Percentiles rank a stretch among this genome's conserved stretches.
These are phyloP conservation scores for Cantharis rustica DNA, from an alignment of 2,888 invertebrate genomes.

Conservation along the genomic window DNA sequence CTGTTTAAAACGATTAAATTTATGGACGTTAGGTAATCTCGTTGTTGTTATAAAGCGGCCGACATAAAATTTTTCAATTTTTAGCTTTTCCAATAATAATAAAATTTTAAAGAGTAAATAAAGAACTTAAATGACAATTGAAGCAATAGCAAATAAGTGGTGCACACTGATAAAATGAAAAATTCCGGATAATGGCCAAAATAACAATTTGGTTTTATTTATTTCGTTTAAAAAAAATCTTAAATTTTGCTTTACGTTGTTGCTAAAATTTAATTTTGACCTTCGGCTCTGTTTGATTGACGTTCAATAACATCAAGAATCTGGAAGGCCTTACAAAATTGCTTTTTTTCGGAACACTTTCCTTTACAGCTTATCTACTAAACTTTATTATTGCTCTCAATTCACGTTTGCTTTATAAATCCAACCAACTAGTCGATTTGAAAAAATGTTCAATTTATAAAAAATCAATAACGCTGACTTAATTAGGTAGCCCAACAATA, in stretches of 20 bases:
- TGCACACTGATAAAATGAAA: neutral
- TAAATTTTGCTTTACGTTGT: neutral
- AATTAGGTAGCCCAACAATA: neutral
- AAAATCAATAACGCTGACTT: neutral
- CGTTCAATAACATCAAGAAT: conserved; percentile 3
- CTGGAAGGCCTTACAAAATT: neutral
- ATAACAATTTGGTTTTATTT: neutral
- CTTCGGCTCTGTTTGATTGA: neutral
- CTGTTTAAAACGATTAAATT: neutral
- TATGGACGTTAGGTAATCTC: neutral
- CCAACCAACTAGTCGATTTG: neutral
- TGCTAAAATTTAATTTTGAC: neutral
- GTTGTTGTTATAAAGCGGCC: neutral
- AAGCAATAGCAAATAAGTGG: neutral
- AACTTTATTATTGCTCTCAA: neutral
- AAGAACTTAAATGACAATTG: neutral
- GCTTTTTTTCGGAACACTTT: neutral
- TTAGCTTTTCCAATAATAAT: neutral
- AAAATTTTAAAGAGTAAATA: neutral
- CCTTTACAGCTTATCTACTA: neutral
- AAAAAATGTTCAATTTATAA: neutral
- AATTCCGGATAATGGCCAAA: neutral
- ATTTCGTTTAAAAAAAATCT: neutral
- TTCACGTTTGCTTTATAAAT: neutral
- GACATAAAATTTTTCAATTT: neutral